Evolutionary conservation across 2,113 vertebrate genomes (phyloP), one percentile per base, ranked within the genome.

Genomic region (Mobula birostris): DNA sequence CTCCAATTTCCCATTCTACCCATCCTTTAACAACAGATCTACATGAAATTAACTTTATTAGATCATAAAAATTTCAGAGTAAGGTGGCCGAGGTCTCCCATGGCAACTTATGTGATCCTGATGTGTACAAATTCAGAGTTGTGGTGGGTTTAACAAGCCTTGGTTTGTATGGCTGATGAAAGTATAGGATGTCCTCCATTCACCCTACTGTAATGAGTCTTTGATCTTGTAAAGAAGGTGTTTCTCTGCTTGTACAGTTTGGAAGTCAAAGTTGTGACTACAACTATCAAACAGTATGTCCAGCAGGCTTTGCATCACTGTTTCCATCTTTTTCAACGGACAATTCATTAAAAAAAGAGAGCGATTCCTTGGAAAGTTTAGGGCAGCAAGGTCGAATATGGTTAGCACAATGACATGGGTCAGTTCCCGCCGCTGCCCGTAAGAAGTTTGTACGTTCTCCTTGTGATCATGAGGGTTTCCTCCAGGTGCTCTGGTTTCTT

Each of bases 161-260:
- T 61, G 48, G 82, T 85, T 48, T 56, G 24, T 58, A 24, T 85
- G 48, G 48, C 24, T 85, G 82, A 48, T 58, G 82, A 61, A 88
- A 85, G 29, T 61, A 24, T 29, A 85, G 82, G 56, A 58, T 40
- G 12, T 85, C 27, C 61, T 27, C n/a, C 56, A 63, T 24, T 4
- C 27, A 56, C 82, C 83, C 83, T 15, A 88, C 58, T 88, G 83
- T 63, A 88, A 88, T 88, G 83, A 88, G 58, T 61, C 56, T 88
- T 88, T 63, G 56, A 58, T 9, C 11, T 19, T 87, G 80, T 48
- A 58, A 56, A 21, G 79, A 58, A 58, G 82, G 82, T 85, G 82
- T 40, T 19, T 40, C 40, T 2, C 82, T 85, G 82, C 82, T 24
- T 85, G 40, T 58, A 58, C 9, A 24, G 24, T 61, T 61, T 87